Evolutionary conservation across 2,113 vertebrate genomes (phyloP).

Genomic region (Psittacus erithacus): DNA sequence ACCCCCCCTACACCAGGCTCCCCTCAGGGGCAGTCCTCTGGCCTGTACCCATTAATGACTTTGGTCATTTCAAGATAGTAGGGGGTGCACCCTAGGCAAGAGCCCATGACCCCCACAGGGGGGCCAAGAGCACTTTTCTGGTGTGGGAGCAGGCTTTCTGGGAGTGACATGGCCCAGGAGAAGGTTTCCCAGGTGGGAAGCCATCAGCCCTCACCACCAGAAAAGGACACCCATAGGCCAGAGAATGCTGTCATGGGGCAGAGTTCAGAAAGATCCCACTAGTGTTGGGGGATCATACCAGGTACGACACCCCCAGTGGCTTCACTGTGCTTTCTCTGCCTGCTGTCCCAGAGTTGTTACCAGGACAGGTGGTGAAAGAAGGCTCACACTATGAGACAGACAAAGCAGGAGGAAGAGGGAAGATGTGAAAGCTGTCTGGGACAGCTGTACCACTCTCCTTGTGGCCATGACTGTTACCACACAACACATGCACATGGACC

Average conservation of each 20-base stretch:
- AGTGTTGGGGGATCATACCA: neutral
- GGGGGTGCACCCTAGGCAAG: neutral
- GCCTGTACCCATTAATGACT: neutral
- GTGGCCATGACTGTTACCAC: neutral
- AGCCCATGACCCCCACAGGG: neutral
- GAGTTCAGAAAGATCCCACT: neutral
- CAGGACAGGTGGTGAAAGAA: neutral
- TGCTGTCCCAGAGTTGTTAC: neutral
- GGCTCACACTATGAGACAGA: neutral
- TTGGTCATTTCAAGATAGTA: neutral
- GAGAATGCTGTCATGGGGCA: neutral
- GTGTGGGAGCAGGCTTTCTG: neutral
- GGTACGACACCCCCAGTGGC: neutral
- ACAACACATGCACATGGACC: neutral
- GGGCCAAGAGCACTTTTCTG: neutral
- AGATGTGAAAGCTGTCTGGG: neutral
- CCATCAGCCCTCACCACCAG: neutral
- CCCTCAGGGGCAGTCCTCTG: neutral
- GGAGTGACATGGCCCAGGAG: neutral
- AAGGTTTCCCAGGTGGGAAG: neutral
- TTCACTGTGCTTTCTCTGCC: neutral
- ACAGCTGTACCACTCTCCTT: neutral
- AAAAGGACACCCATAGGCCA: neutral
- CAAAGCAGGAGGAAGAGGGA: neutral
- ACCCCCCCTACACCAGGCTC: neutral